Percentiles rank a stretch among this genome's conserved stretches.
Evolutionary conservation across 2,113 vertebrate genomes (phyloP).

Genomic region (Myrmecophaga tridactyla): DNA sequence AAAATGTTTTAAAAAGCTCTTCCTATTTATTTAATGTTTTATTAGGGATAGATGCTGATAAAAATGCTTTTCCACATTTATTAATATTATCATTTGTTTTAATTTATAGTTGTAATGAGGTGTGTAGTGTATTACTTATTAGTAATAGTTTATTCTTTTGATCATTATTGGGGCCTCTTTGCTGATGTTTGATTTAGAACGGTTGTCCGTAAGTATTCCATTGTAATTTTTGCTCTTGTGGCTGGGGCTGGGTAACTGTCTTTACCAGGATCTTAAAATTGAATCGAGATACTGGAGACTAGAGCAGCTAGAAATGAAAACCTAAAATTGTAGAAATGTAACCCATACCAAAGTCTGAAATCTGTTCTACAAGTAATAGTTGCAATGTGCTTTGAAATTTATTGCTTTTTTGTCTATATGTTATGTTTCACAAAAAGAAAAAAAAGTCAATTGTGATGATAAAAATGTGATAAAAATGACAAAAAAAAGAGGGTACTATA

Average conservation of each 20-base stretch:
- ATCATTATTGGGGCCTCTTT: neutral
- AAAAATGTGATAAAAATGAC: too few species aligned
- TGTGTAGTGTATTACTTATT: neutral
- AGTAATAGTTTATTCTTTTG: neutral
- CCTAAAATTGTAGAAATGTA: too few species aligned
- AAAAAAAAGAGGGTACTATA: too few species aligned
- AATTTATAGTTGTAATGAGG: constrained; percentile 3
- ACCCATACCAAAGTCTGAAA: too few species aligned
- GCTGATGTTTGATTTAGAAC: neutral
- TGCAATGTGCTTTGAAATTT: too few species aligned
- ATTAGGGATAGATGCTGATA: neutral
- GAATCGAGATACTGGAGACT: too few species aligned
- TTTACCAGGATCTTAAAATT: constrained; percentile 23
- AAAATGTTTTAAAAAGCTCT: constrained; percentile 26
- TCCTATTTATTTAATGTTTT: neutral
- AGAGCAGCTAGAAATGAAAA: too few species aligned
- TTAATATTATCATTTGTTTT: neutral
- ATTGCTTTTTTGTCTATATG: too few species aligned
- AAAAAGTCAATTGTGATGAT: too few species aligned
- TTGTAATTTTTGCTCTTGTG: neutral
- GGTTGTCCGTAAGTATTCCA: neutral
- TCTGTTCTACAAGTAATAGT: too few species aligned
- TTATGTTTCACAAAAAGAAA: too few species aligned
- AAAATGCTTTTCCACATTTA: neutral
- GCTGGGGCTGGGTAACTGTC: neutral